Evolutionary conservation across 1,140 invertebrate genomes (phyloP).

Genomic region (Cepaea nemoralis): DNA sequence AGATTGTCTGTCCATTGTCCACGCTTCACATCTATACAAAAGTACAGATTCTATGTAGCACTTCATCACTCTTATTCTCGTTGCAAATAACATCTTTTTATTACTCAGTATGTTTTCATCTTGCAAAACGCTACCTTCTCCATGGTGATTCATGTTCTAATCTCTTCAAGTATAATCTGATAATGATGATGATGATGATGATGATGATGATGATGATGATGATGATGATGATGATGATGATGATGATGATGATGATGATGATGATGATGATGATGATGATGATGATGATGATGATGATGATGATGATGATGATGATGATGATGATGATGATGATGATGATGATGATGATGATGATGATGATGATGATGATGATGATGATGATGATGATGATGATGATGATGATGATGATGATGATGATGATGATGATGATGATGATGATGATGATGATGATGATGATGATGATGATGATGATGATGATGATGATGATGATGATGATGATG

Average conservation of each 20-base stretch:
- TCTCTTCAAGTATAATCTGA: slow-evolving; percentile 1
- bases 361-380: slow-evolving; percentile 16
- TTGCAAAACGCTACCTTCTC: no score
- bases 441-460: no score
- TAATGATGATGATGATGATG: slow-evolving; percentile 24
- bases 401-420: slow-evolving; percentile 4
- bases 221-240: slow-evolving; percentile 16
- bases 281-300: slow-evolving; percentile 15
- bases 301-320: slow-evolving; percentile 18
- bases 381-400: slow-evolving; percentile 16
- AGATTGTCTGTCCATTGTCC: no score
- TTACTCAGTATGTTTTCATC: no score
- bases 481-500: no score
- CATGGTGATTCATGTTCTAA: no score
- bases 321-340: slow-evolving; percentile 15
- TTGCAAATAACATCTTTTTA: no score
- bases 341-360: slow-evolving; percentile 16
- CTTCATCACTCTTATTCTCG: no score
- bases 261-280: slow-evolving; percentile 19
- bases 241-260: slow-evolving; percentile 16
- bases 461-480: no score
- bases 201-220: slow-evolving; percentile 19
- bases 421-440: no score
- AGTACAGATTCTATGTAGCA: no score
- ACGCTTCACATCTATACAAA: no score